These are phyloP conservation scores for Drosophila miranda DNA, from an alignment of 1,140 invertebrate species.

Conservation along the genomic window DNA sequence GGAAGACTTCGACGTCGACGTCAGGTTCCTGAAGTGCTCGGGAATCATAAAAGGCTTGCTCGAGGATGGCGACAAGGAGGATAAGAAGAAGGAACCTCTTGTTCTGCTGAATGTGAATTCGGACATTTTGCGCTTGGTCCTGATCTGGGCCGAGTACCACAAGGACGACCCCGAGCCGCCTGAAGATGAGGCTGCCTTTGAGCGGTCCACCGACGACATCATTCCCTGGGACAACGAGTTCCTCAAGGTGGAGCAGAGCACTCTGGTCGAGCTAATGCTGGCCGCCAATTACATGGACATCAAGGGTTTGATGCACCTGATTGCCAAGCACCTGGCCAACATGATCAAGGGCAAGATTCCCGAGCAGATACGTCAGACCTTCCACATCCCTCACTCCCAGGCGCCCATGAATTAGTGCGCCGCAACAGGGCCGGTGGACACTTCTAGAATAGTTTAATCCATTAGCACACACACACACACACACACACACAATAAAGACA, in stretches of 20 bases:
- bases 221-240: constrained; percentile 99
- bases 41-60: constrained; percentile 82
- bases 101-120: constrained; percentile 98
- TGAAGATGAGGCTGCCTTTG: constrained; percentile 96
- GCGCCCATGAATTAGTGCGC: too few relatives aligned
- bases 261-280: constrained; percentile 96
- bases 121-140: constrained; percentile 97
- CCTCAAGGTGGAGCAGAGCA: constrained; percentile 98
- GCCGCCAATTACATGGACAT: constrained; percentile 99
- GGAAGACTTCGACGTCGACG: constrained; percentile 98
- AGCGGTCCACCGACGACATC: constrained; percentile 99
- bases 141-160: constrained; percentile 97
- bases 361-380: constrained; percentile 99
- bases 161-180: constrained; percentile 97
- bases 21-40: constrained; percentile 98
- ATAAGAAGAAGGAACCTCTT: too few relatives aligned
- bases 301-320: constrained; percentile 97
- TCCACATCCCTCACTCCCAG: constrained; percentile 89
- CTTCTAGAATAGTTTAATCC: too few relatives aligned
- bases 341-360: constrained; percentile 99
- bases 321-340: constrained; percentile 99
- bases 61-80: too few relatives aligned
- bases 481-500: too few relatives aligned
- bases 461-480: too few relatives aligned
- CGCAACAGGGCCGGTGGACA: too few relatives aligned